Conservation (phyloP, 1,140 invertebrate species). For the Temnothorax nylanderi region DNA sequence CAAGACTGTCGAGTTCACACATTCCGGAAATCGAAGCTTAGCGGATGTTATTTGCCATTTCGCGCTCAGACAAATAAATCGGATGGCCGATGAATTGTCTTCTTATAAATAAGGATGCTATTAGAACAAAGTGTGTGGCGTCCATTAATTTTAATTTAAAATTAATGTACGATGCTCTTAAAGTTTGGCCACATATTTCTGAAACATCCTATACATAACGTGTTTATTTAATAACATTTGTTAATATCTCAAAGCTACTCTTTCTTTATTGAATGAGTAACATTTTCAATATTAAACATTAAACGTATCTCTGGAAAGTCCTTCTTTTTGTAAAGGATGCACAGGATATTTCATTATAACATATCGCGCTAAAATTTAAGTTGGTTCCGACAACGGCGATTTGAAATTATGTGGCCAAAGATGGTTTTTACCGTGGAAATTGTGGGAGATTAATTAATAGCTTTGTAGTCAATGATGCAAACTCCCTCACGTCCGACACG, state of each 20-base stretch:
- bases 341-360: not conserved
- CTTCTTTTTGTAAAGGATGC: not conserved
- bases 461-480: not conserved
- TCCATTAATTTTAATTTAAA: not conserved
- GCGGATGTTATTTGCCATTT: not conserved
- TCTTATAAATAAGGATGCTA: not conserved
- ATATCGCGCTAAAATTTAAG: not conserved
- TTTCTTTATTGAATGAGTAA: not conserved
- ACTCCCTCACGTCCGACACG: not conserved
- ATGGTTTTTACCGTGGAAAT: conserved; percentile 27
- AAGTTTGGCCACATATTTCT: too few relatives aligned
- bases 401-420: conserved; percentile 28
- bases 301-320: not conserved
- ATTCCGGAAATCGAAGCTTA: not conserved
- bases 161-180: not conserved
- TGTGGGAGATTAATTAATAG: conserved; percentile 49
- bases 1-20: not conserved
- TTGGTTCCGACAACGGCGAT: not conserved
- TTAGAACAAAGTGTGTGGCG: not conserved
- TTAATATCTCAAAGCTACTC: not conserved
- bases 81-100: not conserved
- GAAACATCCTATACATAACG: too few relatives aligned
- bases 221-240: not conserved
- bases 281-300: not conserved
- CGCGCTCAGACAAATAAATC: not conserved